Conservation (phyloP, 2,888 invertebrate genomes). For the Caenorhabditis plicata region DNA sequence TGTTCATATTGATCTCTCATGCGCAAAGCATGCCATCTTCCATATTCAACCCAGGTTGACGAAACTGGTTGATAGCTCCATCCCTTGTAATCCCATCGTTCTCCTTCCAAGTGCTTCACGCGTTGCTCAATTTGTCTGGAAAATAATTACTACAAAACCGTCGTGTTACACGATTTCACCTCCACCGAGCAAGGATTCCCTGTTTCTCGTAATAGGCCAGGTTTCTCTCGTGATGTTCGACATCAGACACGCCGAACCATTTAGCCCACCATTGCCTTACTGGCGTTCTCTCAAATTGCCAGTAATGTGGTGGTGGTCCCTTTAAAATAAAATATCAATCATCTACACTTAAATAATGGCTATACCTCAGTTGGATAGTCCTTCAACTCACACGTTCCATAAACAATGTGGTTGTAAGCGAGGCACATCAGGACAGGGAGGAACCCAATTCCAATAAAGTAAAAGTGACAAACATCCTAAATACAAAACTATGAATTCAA, state of each 20-base stretch:
- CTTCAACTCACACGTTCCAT: conserved; percentile 54
- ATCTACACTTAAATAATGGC: neutral
- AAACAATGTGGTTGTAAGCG: conserved; percentile 52
- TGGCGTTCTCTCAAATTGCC: conserved; percentile 63
- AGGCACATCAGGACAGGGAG: conserved; percentile 48
- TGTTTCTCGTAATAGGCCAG: conserved; percentile 57
- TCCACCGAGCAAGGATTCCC: conserved; percentile 57
- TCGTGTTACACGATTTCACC: no score
- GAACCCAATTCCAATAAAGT: conserved; percentile 59
- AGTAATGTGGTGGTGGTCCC: conserved; percentile 58
- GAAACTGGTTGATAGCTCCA: conserved; percentile 62
- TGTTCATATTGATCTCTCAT: conserved; percentile 57
- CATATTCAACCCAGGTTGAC: conserved; percentile 58
- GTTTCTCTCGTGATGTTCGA: conserved; percentile 56
- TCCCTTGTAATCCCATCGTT: conserved; percentile 63
- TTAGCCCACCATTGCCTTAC: conserved; percentile 57
- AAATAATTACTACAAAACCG: neutral
- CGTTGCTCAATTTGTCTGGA: conserved; percentile 57
- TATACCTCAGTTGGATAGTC: conserved; percentile 55
- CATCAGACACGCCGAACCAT: conserved; percentile 49
- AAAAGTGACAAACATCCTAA: conserved; percentile 58
- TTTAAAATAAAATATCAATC: conserved; percentile 6
- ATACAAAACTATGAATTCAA: conserved; percentile 2
- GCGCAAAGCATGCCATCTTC: conserved; percentile 51
- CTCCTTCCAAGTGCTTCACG: conserved; percentile 61